Evolutionary conservation across 2,113 vertebrate genomes (phyloP), one percentile per base, ranked within the genome.

Genomic region (Synodontis membranacea): DNA sequence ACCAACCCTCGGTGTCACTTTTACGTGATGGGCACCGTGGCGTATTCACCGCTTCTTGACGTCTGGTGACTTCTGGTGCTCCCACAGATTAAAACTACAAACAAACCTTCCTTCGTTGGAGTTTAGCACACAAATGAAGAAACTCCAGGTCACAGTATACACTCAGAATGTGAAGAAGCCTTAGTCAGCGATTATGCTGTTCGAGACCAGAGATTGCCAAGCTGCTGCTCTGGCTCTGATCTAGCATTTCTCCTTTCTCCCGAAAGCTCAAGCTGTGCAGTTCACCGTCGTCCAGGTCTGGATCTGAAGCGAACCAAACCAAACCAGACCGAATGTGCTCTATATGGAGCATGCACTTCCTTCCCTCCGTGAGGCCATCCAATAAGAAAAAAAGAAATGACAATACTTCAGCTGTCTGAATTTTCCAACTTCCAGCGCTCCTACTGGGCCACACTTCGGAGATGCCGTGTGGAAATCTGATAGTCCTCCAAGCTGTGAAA

Each of bases 361-460:
- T 78, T 87, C 50, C 86, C 50, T 34, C 52, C 72, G 9, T 21
- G n/a, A 87, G 39, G 19, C 83, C 54, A 87, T 82, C 78, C 50
- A 54, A 86, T 52, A 86, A 54, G 28, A 60, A 64, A 42, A 46
- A 79, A 34, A n/a, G n/a, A n/a, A 54, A 34, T 19, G 31, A 84
- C 82, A 85, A 84, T 58, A 56, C n/a, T 83, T 85, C 86, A 85
- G 83, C 79, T 68, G 44, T 85, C 76, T 70, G 34, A 68, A 58
- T 84, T 87, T 87, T 79, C 60, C 88, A 87, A 52, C 56, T 19
- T 37, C 11, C 39, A n/a, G n/a, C n/a, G 72, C 48, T 89, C 84
- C 39, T 6, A 39, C 39, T 42, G 64, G 54, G 54, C 42, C 31
- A n/a, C 3, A 42, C 52, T 88, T 79, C 64, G 58, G 68, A 84